Percentiles rank a stretch among this genome's conserved stretches.
phyloP scores from a whole-genome alignment of 2,888 invertebrate genomes.

The Drosophila siamana region DNA sequence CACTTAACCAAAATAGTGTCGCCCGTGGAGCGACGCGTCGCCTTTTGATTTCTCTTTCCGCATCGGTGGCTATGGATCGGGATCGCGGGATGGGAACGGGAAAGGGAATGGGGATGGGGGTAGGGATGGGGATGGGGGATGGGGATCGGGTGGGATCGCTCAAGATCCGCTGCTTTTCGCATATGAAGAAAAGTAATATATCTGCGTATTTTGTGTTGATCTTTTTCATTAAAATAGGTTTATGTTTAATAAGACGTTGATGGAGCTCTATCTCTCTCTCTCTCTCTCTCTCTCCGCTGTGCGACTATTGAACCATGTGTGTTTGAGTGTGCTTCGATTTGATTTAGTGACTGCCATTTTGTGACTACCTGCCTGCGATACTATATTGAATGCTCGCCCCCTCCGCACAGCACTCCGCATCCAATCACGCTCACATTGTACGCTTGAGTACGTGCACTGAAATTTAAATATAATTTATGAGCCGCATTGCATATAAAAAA shows the following conservation, averaged over 20 bases:
- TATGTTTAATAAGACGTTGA: slow-evolving; percentile 70
- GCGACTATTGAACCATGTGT: slow-evolving; percentile 48
- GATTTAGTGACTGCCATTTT: slow-evolving; percentile 80
- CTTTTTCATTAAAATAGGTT: slow-evolving; percentile 73
- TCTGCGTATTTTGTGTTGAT: slow-evolving; percentile 54
- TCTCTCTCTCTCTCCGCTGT: not conserved
- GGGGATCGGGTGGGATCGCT: slow-evolving; percentile 18
- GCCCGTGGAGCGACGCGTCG: slow-evolving; percentile 37
- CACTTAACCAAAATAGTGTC: slow-evolving; percentile 42
- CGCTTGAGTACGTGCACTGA: slow-evolving; percentile 74
- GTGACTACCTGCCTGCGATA: slow-evolving; percentile 38
- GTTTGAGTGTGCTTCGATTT: slow-evolving; percentile 41
- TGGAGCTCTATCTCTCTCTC: slow-evolving; percentile 34
- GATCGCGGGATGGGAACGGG: slow-evolving; percentile 13
- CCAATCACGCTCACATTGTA: slow-evolving; percentile 54
- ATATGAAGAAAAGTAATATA: slow-evolving; percentile 30
- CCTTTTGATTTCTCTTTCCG: slow-evolving; percentile 63
- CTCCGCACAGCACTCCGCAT: not conserved
- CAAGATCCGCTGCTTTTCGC: slow-evolving; percentile 30
- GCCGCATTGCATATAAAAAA: slow-evolving; percentile 60
- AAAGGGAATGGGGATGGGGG: not conserved
- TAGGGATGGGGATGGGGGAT: not conserved
- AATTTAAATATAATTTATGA: slow-evolving; percentile 80
- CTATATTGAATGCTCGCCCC: not conserved
- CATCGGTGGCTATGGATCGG: slow-evolving; percentile 43